Evolutionary conservation across 2,797 vertebrate genomes (phyloP).

Genomic region (Oryzias sinensis): DNA sequence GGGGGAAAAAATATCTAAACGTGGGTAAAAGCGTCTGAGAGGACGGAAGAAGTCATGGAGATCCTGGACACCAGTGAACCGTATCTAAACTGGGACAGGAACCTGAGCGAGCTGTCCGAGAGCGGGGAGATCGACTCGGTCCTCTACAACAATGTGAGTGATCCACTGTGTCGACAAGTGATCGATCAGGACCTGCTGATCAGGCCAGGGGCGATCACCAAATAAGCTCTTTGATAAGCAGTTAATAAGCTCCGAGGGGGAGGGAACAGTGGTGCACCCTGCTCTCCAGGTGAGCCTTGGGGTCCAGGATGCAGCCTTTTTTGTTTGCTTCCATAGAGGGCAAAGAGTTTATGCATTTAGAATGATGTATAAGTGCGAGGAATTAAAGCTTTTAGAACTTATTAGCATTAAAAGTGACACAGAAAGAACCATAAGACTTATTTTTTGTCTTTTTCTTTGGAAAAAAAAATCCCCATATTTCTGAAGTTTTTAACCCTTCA

Average conservation of each 20-base stretch:
- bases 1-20: neutral
- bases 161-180: conserved; percentile 1
- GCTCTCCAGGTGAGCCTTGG: conserved; percentile 65
- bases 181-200: conserved; percentile 7
- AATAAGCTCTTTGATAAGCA: conserved; percentile 8
- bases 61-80: conserved; percentile 86
- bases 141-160: conserved; percentile 88
- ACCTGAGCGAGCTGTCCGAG: conserved; percentile 94
- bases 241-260: neutral
- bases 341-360: no score
- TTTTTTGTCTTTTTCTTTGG: no score
- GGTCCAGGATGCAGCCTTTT: conserved; percentile 55
- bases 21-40: neutral
- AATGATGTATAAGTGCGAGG: no score
- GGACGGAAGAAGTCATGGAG: conserved; percentile 79
- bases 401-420: no score
- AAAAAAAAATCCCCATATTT: no score
- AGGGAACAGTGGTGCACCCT: conserved; percentile 24
- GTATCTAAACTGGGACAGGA: conserved; percentile 91
- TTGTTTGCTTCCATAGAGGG: neutral
- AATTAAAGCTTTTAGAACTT: no score
- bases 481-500: no score
- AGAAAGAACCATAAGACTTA: no score
- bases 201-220: neutral
- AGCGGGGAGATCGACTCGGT: conserved; percentile 83